These are phyloP conservation scores for Orcinus orca DNA, from an alignment of 2,113 vertebrate species.

Conservation along the genomic window DNA sequence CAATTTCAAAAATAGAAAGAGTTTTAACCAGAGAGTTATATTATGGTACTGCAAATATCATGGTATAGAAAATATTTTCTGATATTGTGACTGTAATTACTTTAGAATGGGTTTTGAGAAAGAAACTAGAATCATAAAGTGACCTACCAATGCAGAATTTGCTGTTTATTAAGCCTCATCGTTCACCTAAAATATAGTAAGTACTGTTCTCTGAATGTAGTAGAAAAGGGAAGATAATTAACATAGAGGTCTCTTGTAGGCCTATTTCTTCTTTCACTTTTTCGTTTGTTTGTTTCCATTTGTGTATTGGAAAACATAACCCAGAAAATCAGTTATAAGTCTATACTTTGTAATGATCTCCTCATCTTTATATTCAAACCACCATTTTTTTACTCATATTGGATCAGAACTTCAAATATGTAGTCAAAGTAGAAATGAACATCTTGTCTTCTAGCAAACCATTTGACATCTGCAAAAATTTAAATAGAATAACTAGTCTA, in stretches of 20 bases:
- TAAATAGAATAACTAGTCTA: not conserved
- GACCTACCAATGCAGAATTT: not conserved
- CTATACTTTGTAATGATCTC: not conserved
- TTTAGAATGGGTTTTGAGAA: not conserved
- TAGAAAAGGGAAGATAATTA: not conserved
- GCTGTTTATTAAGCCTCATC: not conserved
- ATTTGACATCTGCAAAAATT: not conserved
- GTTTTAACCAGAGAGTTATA: not conserved
- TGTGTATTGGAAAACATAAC: not conserved
- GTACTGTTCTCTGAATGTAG: not conserved
- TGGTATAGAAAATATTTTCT: not conserved
- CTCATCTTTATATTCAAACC: not conserved
- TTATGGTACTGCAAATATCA: not conserved
- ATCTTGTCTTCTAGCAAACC: not conserved
- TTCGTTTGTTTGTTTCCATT: not conserved
- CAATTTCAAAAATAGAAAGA: not conserved
- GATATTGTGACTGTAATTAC: not conserved
- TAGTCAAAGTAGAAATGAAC: not conserved
- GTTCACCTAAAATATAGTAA: not conserved
- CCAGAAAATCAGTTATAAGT: not conserved
- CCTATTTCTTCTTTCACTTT: not conserved
- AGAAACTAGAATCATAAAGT: not conserved
- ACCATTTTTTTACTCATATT: not conserved
- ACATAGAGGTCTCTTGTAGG: not conserved
- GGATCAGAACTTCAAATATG: not conserved